Conservation (phyloP, 2,113 vertebrate genomes). For the Tragelaphus scriptus region DNA sequence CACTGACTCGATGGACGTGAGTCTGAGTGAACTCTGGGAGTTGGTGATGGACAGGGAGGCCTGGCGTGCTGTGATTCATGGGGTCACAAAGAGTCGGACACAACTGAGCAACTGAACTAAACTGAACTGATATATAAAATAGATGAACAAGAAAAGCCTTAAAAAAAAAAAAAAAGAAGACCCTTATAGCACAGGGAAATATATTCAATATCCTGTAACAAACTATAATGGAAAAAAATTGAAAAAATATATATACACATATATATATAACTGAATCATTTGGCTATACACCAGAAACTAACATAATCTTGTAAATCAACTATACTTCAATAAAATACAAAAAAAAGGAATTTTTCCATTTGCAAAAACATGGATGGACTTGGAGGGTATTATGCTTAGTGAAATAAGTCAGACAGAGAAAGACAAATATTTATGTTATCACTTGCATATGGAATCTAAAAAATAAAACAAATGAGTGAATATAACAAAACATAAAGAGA, state of each 20-base stretch:
- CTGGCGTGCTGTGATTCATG: no score
- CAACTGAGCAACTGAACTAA: no score
- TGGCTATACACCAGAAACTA: neutral
- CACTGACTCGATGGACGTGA: no score
- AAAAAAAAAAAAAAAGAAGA: neutral
- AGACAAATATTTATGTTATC: neutral
- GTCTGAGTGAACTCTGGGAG: no score
- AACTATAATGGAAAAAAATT: neutral
- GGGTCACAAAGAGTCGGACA: no score
- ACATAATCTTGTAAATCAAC: neutral
- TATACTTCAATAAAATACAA: neutral
- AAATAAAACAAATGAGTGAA: neutral
- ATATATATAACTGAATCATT: neutral
- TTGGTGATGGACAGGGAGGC: no score
- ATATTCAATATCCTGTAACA: neutral
- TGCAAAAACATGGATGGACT: neutral
- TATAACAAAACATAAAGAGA: neutral
- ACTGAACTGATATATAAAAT: neutral
- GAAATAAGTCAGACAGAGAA: neutral
- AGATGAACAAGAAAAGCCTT: neutral
- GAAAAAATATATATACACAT: neutral
- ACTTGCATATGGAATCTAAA: neutral
- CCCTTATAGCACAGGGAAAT: neutral
- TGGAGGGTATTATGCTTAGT: neutral
- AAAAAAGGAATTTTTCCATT: neutral